These are phyloP conservation scores for Oryctolagus cuniculus DNA, from an alignment of 2,113 vertebrate species.

Conservation along the genomic window DNA sequence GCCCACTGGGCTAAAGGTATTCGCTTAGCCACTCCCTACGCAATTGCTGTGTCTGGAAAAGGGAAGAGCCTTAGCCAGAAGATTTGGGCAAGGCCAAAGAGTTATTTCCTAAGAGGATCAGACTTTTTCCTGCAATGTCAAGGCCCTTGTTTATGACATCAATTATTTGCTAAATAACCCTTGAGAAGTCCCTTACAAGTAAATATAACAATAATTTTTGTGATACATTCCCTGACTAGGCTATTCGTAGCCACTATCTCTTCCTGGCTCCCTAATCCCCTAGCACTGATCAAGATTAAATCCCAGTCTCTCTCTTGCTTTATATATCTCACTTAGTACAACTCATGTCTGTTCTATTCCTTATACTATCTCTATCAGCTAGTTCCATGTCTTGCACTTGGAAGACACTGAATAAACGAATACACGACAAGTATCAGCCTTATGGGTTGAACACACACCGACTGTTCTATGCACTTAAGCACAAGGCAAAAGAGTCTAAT, in stretches of 20 bases:
- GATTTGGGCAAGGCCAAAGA: conserved; percentile 11
- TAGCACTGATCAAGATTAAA: neutral
- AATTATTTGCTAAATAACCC: conserved; percentile 65
- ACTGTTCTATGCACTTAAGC: accelerated
- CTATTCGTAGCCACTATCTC: neutral
- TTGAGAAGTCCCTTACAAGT: conserved; percentile 58
- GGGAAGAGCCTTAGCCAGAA: neutral
- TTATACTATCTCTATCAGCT: neutral
- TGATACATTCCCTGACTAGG: neutral
- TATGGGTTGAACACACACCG: neutral
- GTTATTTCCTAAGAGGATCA: conserved; percentile 42
- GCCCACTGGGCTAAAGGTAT: conserved; percentile 65
- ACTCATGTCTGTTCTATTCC: neutral
- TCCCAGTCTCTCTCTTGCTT: neutral
- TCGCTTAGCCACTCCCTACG: conserved; percentile 44
- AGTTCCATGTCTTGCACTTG: neutral
- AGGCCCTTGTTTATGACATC: conserved; percentile 7
- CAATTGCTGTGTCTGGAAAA: neutral
- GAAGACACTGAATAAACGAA: neutral
- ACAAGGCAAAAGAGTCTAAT: neutral
- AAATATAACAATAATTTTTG: conserved; percentile 42
- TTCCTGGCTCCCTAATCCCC: neutral
- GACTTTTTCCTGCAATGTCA: conserved; percentile 12
- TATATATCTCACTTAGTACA: neutral
- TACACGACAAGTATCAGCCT: neutral